Evolutionary conservation across 2,888 invertebrate species (phyloP).

Genomic region (Cosmorhoe ocellata): DNA sequence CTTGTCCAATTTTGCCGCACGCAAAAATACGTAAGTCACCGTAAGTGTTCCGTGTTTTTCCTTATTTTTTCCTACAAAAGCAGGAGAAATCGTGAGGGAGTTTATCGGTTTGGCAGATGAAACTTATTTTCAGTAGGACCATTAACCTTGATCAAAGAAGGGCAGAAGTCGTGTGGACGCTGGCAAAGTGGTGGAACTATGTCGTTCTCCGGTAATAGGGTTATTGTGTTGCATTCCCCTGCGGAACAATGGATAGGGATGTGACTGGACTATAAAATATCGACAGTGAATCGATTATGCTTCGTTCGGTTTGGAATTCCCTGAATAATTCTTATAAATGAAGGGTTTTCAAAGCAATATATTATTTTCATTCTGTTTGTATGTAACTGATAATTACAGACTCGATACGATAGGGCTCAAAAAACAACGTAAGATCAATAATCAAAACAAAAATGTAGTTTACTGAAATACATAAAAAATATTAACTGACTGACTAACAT

Average conservation of each 20-base stretch:
- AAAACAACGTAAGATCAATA: no score
- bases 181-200: constrained; percentile 38
- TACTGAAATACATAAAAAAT: no score
- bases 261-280: constrained; percentile 19
- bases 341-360: neutral
- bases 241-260: constrained; percentile 16
- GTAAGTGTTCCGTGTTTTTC: constrained; percentile 16
- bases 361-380: no score
- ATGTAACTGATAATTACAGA: no score
- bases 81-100: constrained; percentile 26
- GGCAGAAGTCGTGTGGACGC: constrained; percentile 38
- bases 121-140: constrained; percentile 45
- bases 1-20: constrained; percentile 4
- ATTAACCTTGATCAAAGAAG: constrained; percentile 56
- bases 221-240: constrained; percentile 47
- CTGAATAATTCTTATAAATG: constrained; percentile 16
- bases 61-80: constrained; percentile 30
- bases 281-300: constrained; percentile 14
- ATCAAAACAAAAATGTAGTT: no score
- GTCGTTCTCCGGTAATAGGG: constrained; percentile 44
- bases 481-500: no score
- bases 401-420: no score
- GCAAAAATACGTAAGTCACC: constrained; percentile 14
- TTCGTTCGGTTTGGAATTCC: neutral
- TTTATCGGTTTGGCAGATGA: constrained; percentile 41